Conservation (phyloP, 1,140 invertebrate species). For the Nixonia krombeini region DNA sequence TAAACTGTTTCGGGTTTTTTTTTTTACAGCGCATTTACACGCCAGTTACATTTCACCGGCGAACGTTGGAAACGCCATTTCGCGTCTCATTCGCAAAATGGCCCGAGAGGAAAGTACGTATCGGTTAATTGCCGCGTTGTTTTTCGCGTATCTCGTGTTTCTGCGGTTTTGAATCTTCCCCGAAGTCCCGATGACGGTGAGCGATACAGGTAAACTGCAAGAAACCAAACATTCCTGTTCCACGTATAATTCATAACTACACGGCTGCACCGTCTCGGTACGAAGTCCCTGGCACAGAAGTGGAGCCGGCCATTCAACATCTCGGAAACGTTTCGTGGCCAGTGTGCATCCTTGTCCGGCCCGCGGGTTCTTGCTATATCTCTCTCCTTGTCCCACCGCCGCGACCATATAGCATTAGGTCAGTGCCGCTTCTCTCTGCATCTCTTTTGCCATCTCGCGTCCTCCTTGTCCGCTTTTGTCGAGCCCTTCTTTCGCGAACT, state of each 20-base stretch:
- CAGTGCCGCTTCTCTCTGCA: conserved; percentile 57
- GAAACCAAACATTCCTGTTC: conserved; percentile 52
- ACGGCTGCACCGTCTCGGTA: conserved; percentile 26
- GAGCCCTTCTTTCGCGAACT: conserved; percentile 41
- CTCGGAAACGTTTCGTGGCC: conserved; percentile 47
- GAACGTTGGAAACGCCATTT: too few species aligned
- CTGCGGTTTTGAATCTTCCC: conserved; percentile 16
- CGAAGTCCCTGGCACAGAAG: conserved; percentile 24
- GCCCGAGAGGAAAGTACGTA: too few species aligned
- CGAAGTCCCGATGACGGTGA: conserved; percentile 39
- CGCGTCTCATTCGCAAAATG: too few species aligned
- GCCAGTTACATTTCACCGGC: too few species aligned
- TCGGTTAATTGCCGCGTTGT: background rate
- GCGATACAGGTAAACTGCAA: conserved; percentile 44
- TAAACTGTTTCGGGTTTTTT: too few species aligned
- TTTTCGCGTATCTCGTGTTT: conserved; percentile 5
- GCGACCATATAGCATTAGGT: conserved; percentile 64
- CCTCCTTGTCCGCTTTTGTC: conserved; percentile 34
- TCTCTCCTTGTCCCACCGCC: conserved; percentile 41
- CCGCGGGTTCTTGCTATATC: too few species aligned
- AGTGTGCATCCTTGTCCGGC: conserved; percentile 32
- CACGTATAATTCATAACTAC: conserved; percentile 45
- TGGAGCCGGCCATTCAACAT: conserved; percentile 32
- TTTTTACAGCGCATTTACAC: too few species aligned
- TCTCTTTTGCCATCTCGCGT: conserved; percentile 14